Evolutionary conservation across 2,113 vertebrate species (phyloP), one percentile per base, ranked within the genome.

Genomic region (Mesocricetus auratus): DNA sequence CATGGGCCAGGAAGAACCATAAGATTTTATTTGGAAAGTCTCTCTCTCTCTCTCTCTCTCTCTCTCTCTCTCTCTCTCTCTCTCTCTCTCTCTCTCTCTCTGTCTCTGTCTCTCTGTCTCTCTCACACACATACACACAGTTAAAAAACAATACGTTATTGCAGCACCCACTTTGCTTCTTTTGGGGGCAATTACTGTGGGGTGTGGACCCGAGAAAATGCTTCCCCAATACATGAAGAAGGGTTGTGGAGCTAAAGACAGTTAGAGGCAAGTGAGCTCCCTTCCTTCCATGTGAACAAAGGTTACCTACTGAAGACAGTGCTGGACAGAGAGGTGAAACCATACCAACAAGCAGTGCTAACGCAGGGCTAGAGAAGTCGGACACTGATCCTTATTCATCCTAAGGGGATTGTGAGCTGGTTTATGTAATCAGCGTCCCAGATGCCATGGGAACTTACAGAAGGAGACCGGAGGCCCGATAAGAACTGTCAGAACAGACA

Each of bases 1-100:
- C 87, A 39, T 58, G 71, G 94, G 42, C 29, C 66, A 60, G 89
- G 53, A 50, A 89, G 79, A 94, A 45, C 81, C 90, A 24, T 29
- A 17, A 56, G 2, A 73, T 62, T 62, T 89, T 42, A 92, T 73
- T 90, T 96, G 86, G 10, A 68, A 89, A 79, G 31, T 17, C 21
- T 64, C 3, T 64, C 8, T 64, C n/a, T n/a, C n/a, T n/a, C n/a
- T 26, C 26, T 64, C 26, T 5, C 42, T n/a, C n/a, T n/a, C n/a
- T n/a, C n/a, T n/a, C n/a, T n/a, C n/a, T n/a, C n/a, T n/a, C n/a
- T n/a, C n/a, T n/a, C n/a, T n/a, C n/a, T n/a, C n/a, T n/a, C n/a
- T n/a, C n/a, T n/a, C n/a, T n/a, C n/a, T n/a, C n/a, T n/a, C n/a
- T n/a, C n/a, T n/a, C n/a, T n/a, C n/a, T n/a, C n/a, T n/a, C n/a